phyloP scores from a whole-genome alignment of 2,113 vertebrate species.

The Dipodomys merriami region DNA sequence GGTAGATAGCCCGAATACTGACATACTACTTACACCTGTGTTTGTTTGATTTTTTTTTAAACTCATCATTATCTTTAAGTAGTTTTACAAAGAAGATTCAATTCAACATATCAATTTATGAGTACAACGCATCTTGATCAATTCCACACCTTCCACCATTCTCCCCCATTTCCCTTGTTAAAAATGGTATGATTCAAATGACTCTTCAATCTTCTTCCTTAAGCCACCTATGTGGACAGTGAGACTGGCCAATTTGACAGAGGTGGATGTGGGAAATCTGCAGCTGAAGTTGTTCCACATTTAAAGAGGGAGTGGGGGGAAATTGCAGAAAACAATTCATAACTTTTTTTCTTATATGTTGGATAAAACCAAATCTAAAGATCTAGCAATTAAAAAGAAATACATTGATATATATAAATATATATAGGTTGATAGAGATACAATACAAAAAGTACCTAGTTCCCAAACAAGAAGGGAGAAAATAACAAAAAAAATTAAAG shows the following conservation, averaged over 20 bases:
- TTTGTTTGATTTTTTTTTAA: too few relatives aligned
- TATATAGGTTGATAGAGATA: slow-evolving; percentile 84
- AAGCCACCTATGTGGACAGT: not conserved
- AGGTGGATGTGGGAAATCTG: slow-evolving; percentile 84
- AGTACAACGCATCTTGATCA: too few relatives aligned
- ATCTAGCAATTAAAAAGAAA: slow-evolving; percentile 90
- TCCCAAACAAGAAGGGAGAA: slow-evolving; percentile 84
- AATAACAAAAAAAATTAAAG: slow-evolving; percentile 78
- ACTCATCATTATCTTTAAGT: too few relatives aligned
- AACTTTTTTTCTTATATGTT: slow-evolving; percentile 87
- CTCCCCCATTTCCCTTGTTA: not conserved
- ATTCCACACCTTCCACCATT: too few relatives aligned
- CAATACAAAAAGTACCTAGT: slow-evolving; percentile 90
- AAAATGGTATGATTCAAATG: not conserved
- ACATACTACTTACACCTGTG: not conserved
- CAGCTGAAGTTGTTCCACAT: slow-evolving; percentile 92
- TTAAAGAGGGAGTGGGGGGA: slow-evolving; percentile 87
- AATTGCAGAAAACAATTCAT: slow-evolving; percentile 89
- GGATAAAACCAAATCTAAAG: slow-evolving; percentile 91
- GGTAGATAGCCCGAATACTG: not conserved
- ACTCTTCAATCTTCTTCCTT: not conserved
- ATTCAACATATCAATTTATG: too few relatives aligned
- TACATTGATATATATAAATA: slow-evolving; percentile 85
- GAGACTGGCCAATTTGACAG: slow-evolving; percentile 53
- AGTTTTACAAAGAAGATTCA: too few relatives aligned